These are phyloP conservation scores for Phyto melanocephala DNA, from an alignment of 2,888 invertebrate species.

Conservation along the genomic window DNA sequence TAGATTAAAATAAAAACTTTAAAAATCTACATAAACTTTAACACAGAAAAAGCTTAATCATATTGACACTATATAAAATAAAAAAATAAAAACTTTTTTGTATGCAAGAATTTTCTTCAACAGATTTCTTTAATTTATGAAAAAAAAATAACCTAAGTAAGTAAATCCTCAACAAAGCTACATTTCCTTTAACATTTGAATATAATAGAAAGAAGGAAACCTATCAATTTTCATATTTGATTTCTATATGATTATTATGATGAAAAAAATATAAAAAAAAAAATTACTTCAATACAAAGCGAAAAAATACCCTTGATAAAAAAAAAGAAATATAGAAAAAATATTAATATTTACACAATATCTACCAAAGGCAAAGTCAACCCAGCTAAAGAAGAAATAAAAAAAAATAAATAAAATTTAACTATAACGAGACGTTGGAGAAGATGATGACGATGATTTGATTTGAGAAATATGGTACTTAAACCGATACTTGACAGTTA, in stretches of 20 bases:
- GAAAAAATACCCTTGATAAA: neutral
- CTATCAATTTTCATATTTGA: slow-evolving; percentile 63
- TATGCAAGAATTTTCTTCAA: no score
- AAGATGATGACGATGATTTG: slow-evolving; percentile 61
- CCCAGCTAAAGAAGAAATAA: neutral
- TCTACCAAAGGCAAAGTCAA: slow-evolving; percentile 3
- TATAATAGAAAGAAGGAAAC: slow-evolving; percentile 19
- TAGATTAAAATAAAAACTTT: no score
- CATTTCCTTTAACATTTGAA: slow-evolving; percentile 9
- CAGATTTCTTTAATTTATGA: neutral
- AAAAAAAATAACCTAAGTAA: neutral
- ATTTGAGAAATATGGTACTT: slow-evolving; percentile 62
- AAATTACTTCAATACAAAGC: slow-evolving; percentile 49
- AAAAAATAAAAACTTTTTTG: no score
- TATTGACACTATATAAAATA: no score
- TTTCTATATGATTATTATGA: slow-evolving; percentile 56
- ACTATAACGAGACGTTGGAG: slow-evolving; percentile 39
- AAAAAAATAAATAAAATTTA: slow-evolving; percentile 2
- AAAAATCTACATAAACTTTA: no score
- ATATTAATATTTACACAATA: slow-evolving; percentile 26
- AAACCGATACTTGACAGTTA: slow-evolving; percentile 60
- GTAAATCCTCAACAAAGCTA: neutral
- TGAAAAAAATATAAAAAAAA: neutral
- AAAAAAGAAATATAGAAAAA: neutral
- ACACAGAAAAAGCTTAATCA: no score